A percentile compares a stretch with the other conserved stretches of the same genome.
Evolutionary conservation across 1,140 invertebrate genomes (phyloP).

Genomic region (Mizuhopecten yessoensis): DNA sequence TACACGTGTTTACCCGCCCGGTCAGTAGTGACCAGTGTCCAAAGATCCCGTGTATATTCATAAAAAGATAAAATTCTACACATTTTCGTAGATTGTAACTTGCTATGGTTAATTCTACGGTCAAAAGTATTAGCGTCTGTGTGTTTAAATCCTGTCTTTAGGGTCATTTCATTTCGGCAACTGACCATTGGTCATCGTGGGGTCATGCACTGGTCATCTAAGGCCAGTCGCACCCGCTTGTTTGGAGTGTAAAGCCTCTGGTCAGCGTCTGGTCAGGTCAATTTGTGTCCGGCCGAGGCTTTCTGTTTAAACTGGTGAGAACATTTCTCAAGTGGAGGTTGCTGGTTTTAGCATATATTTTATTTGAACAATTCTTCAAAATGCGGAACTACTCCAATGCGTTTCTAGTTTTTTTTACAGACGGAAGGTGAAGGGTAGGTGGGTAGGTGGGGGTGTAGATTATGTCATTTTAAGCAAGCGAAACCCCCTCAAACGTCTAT

Average conservation of each 20-base stretch:
- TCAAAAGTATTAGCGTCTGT: not conserved
- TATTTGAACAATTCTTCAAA: too few species aligned
- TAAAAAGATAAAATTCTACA: not conserved
- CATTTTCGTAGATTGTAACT: not conserved
- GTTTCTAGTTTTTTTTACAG: too few species aligned
- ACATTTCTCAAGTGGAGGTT: not conserved
- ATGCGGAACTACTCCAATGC: too few species aligned
- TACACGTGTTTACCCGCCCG: too few species aligned
- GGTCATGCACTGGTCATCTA: conserved; percentile 21
- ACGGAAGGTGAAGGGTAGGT: too few species aligned
- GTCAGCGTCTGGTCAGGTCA: conserved; percentile 26
- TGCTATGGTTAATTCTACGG: not conserved
- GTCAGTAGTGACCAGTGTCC: too few species aligned
- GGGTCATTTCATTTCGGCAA: not conserved
- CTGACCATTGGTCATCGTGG: conserved; percentile 5
- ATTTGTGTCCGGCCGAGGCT: not conserved
- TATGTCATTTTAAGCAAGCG: too few species aligned
- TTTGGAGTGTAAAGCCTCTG: not conserved
- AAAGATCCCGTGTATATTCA: too few species aligned
- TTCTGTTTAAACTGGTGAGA: not conserved
- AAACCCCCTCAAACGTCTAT: too few species aligned
- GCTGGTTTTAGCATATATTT: too few species aligned
- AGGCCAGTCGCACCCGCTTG: conserved; percentile 1
- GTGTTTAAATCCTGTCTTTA: not conserved
- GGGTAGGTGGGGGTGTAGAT: too few species aligned